Percentiles rank a stretch among this genome's conserved stretches.
These are phyloP conservation scores for Chymomyza caudatula DNA, from an alignment of 2,888 invertebrate genomes.

Conservation along the genomic window DNA sequence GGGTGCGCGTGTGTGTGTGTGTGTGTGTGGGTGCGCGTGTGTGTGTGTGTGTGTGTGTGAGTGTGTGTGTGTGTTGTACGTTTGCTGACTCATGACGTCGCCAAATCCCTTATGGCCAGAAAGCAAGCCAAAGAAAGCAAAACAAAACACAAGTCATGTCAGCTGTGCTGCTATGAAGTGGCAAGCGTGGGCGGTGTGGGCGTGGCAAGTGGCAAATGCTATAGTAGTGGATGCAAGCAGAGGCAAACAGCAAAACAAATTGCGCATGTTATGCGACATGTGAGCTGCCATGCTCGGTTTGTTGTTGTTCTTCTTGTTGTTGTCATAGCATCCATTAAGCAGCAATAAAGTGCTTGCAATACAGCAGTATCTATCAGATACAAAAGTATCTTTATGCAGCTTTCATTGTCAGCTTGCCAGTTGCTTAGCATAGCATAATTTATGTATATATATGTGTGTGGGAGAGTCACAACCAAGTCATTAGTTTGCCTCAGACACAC, in stretches of 20 bases:
- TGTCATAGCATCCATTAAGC: neutral
- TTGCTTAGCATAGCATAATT: neutral
- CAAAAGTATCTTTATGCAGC: neutral
- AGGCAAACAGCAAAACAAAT: slow-evolving; percentile 50
- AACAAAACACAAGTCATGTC: slow-evolving; percentile 16
- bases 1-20: slow-evolving; percentile 27
- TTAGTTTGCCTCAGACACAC: neutral
- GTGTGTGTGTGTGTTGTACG: slow-evolving; percentile 44
- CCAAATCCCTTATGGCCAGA: slow-evolving; percentile 60
- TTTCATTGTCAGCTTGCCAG: neutral
- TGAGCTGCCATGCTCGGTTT: slow-evolving; percentile 44
- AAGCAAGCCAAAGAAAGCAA: slow-evolving; percentile 43
- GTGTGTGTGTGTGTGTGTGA: slow-evolving; percentile 14
- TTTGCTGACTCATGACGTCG: slow-evolving; percentile 69
- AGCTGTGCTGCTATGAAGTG: neutral
- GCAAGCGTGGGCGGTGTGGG: slow-evolving; percentile 7
- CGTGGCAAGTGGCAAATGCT: slow-evolving; percentile 4
- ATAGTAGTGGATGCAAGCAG: neutral
- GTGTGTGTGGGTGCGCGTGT: slow-evolving; percentile 21
- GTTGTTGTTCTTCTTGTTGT: neutral
- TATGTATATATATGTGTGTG: neutral
- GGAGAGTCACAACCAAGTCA: neutral
- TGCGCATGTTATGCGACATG: slow-evolving; percentile 70
- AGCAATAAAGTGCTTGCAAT: neutral
- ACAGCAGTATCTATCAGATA: neutral